These are phyloP conservation scores for Sorex fumeus DNA, from an alignment of 2,113 vertebrate genomes.

Conservation along the genomic window DNA sequence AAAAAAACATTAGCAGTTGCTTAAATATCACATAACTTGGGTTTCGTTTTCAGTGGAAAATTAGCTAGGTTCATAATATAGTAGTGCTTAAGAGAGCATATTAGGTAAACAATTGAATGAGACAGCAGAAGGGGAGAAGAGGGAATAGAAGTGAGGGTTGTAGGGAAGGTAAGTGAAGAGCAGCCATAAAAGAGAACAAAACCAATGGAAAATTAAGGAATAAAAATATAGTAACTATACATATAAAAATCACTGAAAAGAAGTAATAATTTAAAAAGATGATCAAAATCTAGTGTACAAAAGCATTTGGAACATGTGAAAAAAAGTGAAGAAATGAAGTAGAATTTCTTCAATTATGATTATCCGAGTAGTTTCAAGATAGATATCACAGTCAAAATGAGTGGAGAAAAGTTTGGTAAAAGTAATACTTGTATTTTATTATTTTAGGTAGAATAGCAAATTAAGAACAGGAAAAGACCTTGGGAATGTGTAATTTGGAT, in stretches of 20 bases:
- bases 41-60: constrained; percentile 26
- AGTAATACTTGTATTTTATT: neutral
- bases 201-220: neutral
- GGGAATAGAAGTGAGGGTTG: no score
- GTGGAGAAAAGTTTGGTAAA: neutral
- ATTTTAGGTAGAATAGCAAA: no score
- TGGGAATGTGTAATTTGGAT: neutral
- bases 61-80: no score
- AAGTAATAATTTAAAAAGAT: neutral
- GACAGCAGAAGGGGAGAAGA: neutral
- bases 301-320: neutral
- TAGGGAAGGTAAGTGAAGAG: neutral
- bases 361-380: neutral
- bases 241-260: neutral
- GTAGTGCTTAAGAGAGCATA: no score
- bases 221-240: neutral
- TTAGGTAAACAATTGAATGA: neutral
- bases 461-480: neutral
- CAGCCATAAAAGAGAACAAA: neutral
- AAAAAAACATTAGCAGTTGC: no score
- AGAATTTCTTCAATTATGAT: neutral
- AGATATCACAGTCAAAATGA: neutral
- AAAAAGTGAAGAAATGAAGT: neutral
- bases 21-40: neutral
- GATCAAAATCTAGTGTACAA: neutral